These are phyloP conservation scores for Lasius platythorax DNA, from an alignment of 2,888 invertebrate species.

Conservation along the genomic window DNA sequence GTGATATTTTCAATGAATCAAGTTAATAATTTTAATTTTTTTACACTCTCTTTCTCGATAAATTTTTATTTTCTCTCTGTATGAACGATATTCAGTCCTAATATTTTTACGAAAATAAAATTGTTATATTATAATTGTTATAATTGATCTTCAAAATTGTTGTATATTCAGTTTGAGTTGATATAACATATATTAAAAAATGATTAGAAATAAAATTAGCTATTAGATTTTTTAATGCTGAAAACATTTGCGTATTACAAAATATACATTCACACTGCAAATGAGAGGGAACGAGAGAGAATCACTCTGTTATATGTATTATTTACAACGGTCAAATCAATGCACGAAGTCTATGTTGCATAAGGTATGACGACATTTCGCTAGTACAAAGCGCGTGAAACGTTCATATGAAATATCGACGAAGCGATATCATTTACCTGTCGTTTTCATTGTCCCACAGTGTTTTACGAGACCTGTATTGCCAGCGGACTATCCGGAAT, in stretches of 20 bases:
- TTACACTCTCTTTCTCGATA: neutral
- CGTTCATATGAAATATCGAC: slow-evolving; percentile 19
- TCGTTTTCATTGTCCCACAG: slow-evolving; percentile 38
- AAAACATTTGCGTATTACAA: neutral
- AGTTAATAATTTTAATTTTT: neutral
- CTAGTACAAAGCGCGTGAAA: slow-evolving; percentile 24
- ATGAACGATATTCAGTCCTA: neutral
- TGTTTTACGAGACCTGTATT: slow-evolving; percentile 32
- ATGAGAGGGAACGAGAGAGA: neutral
- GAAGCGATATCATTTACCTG: slow-evolving; percentile 39
- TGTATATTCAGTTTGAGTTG: neutral
- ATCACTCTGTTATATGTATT: neutral
- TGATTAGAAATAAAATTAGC: neutral
- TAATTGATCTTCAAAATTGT: neutral
- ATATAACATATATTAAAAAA: neutral
- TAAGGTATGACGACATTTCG: neutral
- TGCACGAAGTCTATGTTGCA: neutral
- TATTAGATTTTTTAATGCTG: slow-evolving; percentile 2
- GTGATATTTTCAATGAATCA: neutral
- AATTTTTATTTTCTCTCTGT: slow-evolving; percentile 18
- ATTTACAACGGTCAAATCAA: slow-evolving; percentile 2
- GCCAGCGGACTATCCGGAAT: slow-evolving; percentile 27
- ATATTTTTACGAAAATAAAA: slow-evolving; percentile 6
- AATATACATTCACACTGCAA: neutral
- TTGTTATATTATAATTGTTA: neutral